A percentile compares a stretch with the other conserved stretches of the same genome.
Conservation (phyloP, 1,140 invertebrate genomes). For the Drosophila quadrilineata region DNA sequence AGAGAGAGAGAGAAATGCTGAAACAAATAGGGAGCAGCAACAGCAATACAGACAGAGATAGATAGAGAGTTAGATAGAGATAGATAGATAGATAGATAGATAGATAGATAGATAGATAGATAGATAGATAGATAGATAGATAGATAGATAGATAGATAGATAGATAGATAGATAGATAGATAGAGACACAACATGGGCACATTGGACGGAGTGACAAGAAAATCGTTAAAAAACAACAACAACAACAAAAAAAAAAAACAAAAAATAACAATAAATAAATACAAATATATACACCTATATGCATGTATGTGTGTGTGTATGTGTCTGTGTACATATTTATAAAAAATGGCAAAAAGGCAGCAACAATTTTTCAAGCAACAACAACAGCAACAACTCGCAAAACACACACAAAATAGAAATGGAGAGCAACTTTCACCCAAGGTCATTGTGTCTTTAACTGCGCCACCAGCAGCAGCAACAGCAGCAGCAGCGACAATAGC, state of each 20-base stretch:
- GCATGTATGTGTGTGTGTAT: background rate
- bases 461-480: slow-evolving; percentile 45
- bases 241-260: slow-evolving; percentile 55
- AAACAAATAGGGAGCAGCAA: slow-evolving; percentile 40
- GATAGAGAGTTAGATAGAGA: background rate
- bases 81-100: slow-evolving; percentile 15
- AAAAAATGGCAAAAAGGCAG: slow-evolving; percentile 45
- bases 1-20: too few relatives aligned
- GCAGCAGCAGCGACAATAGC: slow-evolving; percentile 10
- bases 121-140: slow-evolving; percentile 16
- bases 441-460: slow-evolving; percentile 80
- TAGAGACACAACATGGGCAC: slow-evolving; percentile 19
- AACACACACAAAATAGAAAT: slow-evolving; percentile 71
- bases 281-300: slow-evolving; percentile 17
- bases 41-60: slow-evolving; percentile 21
- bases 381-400: slow-evolving; percentile 33
- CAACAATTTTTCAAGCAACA: slow-evolving; percentile 13
- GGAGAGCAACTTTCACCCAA: slow-evolving; percentile 80
- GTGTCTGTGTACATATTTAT: slow-evolving; percentile 7
- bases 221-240: slow-evolving; percentile 59
- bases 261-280: slow-evolving; percentile 62
- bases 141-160: slow-evolving; percentile 19
- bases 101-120: slow-evolving; percentile 15
- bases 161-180: slow-evolving; percentile 12
- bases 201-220: slow-evolving; percentile 51